phyloP scores from a whole-genome alignment of 2,797 vertebrate species.

The Australoheros facetus region DNA sequence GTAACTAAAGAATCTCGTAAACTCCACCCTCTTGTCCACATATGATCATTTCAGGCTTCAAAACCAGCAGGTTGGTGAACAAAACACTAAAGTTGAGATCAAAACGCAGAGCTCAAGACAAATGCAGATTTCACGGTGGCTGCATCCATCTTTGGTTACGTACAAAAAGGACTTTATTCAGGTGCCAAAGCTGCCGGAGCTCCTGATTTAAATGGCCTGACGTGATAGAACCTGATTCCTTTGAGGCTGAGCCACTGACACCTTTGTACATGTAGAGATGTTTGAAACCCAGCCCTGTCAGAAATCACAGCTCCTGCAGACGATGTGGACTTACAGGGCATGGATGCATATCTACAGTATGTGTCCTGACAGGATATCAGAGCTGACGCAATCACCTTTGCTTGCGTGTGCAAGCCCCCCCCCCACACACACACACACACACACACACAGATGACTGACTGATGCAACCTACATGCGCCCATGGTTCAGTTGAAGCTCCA shows the following conservation, averaged over 20 bases:
- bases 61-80: neutral
- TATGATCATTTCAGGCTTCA: neutral
- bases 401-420: constrained; percentile 37
- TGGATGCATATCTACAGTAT: neutral
- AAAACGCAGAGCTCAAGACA: neutral
- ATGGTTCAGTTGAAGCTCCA: constrained; percentile 20
- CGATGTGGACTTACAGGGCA: neutral
- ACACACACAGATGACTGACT: constrained; percentile 35
- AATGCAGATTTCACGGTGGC: neutral
- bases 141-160: neutral
- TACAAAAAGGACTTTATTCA: neutral
- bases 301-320: neutral
- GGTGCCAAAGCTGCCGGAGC: rapidly evolving
- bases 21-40: neutral
- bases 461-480: constrained; percentile 50
- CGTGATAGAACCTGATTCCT: neutral
- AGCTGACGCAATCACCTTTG: constrained; percentile 59
- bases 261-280: neutral
- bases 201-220: neutral
- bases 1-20: too few species aligned
- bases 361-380: constrained; percentile 9
- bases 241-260: neutral
- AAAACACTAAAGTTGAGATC: too few species aligned
- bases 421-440: neutral
- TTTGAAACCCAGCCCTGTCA: neutral